Base-by-base conservation (phyloP, 2,797 vertebrate species). In the Acanthis flammea region DNA sequence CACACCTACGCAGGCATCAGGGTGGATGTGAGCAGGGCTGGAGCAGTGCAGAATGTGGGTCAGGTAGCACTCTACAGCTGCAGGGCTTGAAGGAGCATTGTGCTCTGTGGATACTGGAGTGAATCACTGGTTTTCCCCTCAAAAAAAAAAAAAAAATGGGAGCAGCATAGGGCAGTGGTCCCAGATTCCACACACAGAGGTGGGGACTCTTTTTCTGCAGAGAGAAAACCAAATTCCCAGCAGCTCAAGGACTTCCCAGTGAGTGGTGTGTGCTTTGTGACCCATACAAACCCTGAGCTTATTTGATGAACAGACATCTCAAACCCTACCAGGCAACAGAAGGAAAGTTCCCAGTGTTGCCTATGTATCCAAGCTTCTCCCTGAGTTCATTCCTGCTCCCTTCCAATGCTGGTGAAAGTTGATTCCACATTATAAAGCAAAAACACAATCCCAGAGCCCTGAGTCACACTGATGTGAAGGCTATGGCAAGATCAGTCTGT, bases 101-200 rank as follows among this genome's bases (percentile, higher is more conserved):
- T 6, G 30, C 25, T 57, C 10, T n/a, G 12, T 0, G 1, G 23
- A 14, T 2, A 70, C 11, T 6, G 8, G 18, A 63, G n/a, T 6
- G 21, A 92, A 72, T 72, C 39, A 9, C 19, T 42, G 31, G 0
- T 22, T 39, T 74, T 41, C 21, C 15, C 19, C 19, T 50, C 4
- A 8, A 61, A 61, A 68, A 51, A 78, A 61, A 61, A 68, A 51
- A 78, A 61, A 65, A 37, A 14, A 28, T 14, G 23, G 23, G 9
- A 57, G 45, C 28, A 86, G 27, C 60, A 75, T 10, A 51, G 68
- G 31, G 33, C 67, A 54, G 55, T 16, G 35, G 33, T 55, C n/a
- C 7, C 39, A 48, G 10, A 47, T 58, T 17, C 19, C 14, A 41
- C 31, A 14, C 28, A 24, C 5, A 33, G 23, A 60, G 4, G 5